Percentiles rank a stretch among this genome's conserved stretches.
These are phyloP conservation scores for Eretmocerus hayati DNA, from an alignment of 2,888 invertebrate species.

Conservation along the genomic window DNA sequence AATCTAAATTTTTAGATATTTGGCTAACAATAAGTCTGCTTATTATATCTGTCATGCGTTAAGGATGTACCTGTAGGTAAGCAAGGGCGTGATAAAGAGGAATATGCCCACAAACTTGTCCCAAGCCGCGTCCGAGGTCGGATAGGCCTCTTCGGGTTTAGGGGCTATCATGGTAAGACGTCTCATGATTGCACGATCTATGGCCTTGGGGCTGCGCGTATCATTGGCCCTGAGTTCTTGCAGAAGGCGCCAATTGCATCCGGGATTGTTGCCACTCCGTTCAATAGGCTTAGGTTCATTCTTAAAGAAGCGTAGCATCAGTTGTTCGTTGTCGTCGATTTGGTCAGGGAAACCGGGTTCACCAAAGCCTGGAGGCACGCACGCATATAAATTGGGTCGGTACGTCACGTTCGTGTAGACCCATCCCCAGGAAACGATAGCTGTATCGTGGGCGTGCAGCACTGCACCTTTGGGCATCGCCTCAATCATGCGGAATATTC, in stretches of 20 bases:
- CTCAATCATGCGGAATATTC: constrained; percentile 60
- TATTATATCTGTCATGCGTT: too few species aligned
- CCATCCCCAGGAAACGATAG: constrained; percentile 57
- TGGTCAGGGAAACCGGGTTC: too few species aligned
- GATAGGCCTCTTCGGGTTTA: constrained; percentile 40
- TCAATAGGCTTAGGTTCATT: too few species aligned
- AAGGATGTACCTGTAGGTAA: constrained; percentile 35
- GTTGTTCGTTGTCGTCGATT: constrained; percentile 9
- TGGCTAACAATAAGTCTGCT: too few species aligned
- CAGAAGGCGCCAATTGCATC: constrained; percentile 35
- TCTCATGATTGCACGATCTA: constrained; percentile 5
- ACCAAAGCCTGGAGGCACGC: too few species aligned
- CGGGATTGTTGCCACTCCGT: constrained; percentile 12
- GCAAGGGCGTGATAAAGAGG: constrained; percentile 14
- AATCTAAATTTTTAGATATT: too few species aligned
- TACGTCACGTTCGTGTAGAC: constrained; percentile 58
- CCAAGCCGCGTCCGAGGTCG: constrained; percentile 20
- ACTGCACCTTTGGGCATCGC: constrained; percentile 70
- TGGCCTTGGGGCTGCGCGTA: neutral
- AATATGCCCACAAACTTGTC: constrained; percentile 22
- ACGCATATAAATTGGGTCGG: constrained; percentile 55
- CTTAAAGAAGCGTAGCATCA: constrained; percentile 20
- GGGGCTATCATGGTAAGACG: constrained; percentile 54
- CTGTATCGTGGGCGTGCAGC: constrained; percentile 64
- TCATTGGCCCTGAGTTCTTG: constrained; percentile 26